Evolutionary conservation across 1,140 invertebrate species (phyloP).

Genomic region (Drosophila erecta): DNA sequence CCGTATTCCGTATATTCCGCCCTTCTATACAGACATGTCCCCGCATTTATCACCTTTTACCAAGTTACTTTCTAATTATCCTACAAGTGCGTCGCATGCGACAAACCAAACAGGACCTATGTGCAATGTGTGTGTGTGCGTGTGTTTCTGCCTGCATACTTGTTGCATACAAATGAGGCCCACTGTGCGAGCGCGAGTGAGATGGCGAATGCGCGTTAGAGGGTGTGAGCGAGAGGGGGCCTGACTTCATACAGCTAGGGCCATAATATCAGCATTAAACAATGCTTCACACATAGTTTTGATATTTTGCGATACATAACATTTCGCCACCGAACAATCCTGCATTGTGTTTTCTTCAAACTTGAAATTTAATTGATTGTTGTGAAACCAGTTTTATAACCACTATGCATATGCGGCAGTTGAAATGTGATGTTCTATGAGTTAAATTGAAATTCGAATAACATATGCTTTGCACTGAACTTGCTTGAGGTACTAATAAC

Average conservation of each 20-base stretch:
- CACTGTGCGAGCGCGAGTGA: constrained; percentile 27
- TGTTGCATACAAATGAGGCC: constrained; percentile 74
- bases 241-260: constrained; percentile 4
- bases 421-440: no score
- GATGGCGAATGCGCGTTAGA: neutral
- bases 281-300: no score
- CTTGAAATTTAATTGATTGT: no score
- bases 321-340: no score
- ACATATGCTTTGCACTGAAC: neutral
- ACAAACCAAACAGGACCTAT: constrained; percentile 54
- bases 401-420: no score
- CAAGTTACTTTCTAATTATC: neutral
- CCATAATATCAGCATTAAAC: neutral
- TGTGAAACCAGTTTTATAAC: no score
- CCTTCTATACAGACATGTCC: neutral
- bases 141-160: constrained; percentile 46
- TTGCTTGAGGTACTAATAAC: neutral
- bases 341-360: no score
- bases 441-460: neutral
- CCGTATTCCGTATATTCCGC: neutral
- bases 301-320: no score
- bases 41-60: no score
- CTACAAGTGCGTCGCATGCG: constrained; percentile 48
- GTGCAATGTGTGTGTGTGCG: constrained; percentile 8
- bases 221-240: constrained; percentile 5